These are phyloP conservation scores for Rhagonycha lutea DNA, from an alignment of 2,888 invertebrate genomes.

Conservation along the genomic window DNA sequence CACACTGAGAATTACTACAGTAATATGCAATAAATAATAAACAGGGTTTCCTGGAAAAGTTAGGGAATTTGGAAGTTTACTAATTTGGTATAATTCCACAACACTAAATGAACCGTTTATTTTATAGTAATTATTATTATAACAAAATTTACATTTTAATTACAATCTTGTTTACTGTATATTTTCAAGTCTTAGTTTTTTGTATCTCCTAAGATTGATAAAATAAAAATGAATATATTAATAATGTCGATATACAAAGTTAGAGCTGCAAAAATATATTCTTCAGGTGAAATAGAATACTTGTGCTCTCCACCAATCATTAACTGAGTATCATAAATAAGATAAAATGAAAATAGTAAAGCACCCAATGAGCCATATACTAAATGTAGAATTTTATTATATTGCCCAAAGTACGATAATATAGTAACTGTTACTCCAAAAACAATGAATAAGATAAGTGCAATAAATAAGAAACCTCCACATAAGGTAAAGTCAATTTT, in stretches of 20 bases:
- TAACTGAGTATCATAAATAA: slow-evolving; percentile 88
- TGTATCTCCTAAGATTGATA: slow-evolving; percentile 45
- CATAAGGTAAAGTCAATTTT: slow-evolving; percentile 83
- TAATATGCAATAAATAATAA: no score
- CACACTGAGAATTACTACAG: no score
- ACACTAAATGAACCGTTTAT: no score
- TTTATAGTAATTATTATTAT: no score
- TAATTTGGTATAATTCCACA: no score
- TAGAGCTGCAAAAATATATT: slow-evolving; percentile 91
- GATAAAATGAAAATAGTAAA: slow-evolving; percentile 83
- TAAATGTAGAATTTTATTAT: slow-evolving; percentile 64
- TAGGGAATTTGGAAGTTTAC: no score
- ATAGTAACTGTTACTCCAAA: slow-evolving; percentile 77
- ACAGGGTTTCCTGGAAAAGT: no score
- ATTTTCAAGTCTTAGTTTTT: not conserved
- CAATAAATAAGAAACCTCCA: slow-evolving; percentile 78
- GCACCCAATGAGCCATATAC: slow-evolving; percentile 87
- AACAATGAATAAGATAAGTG: slow-evolving; percentile 73
- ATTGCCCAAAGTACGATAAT: slow-evolving; percentile 31
- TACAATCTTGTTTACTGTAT: not conserved
- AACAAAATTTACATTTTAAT: no score
- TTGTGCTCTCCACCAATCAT: slow-evolving; percentile 96
- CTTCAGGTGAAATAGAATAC: slow-evolving; percentile 88
- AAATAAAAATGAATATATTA: slow-evolving; percentile 87
- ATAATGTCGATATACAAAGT: slow-evolving; percentile 88